These are phyloP conservation scores for Lordiphosa fenestrarum DNA, from an alignment of 2,888 invertebrate genomes.

Conservation along the genomic window DNA sequence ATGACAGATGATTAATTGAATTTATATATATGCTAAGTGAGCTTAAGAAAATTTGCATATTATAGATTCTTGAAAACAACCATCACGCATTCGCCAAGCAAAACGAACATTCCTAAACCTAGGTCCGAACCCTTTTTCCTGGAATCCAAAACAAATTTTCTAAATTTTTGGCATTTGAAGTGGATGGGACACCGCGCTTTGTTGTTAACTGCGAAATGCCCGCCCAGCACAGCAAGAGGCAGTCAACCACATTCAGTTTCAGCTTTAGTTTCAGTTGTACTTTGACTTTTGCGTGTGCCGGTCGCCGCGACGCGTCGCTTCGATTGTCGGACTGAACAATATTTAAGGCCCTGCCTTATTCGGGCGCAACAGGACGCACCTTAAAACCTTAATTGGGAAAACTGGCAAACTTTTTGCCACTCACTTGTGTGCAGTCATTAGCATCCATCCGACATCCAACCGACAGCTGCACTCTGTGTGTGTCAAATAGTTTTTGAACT, in stretches of 20 bases:
- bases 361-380: constrained; percentile 69
- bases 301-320: constrained; percentile 32
- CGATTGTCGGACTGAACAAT: constrained; percentile 20
- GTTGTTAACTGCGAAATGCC: neutral
- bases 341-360: constrained; percentile 46
- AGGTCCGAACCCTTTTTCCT: constrained; percentile 40
- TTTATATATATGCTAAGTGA: constrained; percentile 16
- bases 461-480: constrained; percentile 6
- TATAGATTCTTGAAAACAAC: constrained; percentile 3
- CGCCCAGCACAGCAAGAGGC: neutral
- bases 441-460: too few species aligned
- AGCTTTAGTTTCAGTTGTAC: constrained; percentile 47
- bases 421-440: constrained; percentile 10
- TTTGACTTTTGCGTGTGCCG: constrained; percentile 61
- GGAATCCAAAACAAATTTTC: constrained; percentile 31
- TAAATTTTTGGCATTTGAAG: constrained; percentile 1
- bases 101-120: constrained; percentile 6
- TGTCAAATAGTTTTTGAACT: constrained; percentile 56
- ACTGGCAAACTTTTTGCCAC: constrained; percentile 45
- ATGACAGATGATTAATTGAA: constrained; percentile 35
- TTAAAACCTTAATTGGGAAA: constrained; percentile 36
- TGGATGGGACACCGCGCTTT: too few species aligned
- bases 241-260: constrained; percentile 1
- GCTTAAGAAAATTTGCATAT: constrained; percentile 10
- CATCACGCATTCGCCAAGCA: constrained; percentile 48